Conservation (phyloP, 1,140 invertebrate species). For the Tenebrio molitor region DNA sequence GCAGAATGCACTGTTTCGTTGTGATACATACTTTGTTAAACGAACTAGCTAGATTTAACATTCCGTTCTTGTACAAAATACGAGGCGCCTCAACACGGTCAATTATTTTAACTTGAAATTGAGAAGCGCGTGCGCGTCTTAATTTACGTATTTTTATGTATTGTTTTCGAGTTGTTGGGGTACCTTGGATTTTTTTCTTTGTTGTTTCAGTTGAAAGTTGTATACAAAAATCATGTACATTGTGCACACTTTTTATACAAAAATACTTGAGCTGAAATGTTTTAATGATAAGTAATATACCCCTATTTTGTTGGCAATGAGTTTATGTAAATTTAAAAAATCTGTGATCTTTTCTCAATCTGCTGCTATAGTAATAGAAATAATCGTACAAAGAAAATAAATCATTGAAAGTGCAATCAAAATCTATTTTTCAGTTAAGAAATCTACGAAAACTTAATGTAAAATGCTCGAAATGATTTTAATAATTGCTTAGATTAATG, state of each 20-base stretch:
- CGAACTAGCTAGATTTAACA: conserved; percentile 13
- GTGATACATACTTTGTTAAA: conserved; percentile 26
- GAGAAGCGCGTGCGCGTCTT: no score
- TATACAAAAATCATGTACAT: conserved; percentile 17
- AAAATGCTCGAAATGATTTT: conserved; percentile 23
- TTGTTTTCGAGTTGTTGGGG: not conserved
- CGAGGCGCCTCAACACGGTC: conserved; percentile 4
- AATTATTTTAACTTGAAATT: not conserved
- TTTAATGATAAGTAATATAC: conserved; percentile 11
- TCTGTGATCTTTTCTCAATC: conserved; percentile 61
- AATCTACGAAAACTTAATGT: not conserved
- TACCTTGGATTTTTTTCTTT: conserved; percentile 4
- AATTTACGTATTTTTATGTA: not conserved
- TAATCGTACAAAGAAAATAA: conserved; percentile 50
- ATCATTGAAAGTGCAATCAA: conserved; percentile 52
- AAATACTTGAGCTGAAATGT: conserved; percentile 40
- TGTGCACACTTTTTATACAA: conserved; percentile 37
- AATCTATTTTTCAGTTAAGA: conserved; percentile 43
- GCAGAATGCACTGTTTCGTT: conserved; percentile 21
- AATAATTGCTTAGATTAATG: conserved; percentile 23
- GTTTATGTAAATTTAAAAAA: conserved; percentile 48
- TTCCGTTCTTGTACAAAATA: conserved; percentile 20
- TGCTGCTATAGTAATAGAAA: conserved; percentile 57
- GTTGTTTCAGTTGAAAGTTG: conserved; percentile 1
- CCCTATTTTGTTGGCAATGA: conserved; percentile 35